phyloP scores from a whole-genome alignment of 2,113 vertebrate species.

The Dasyprocta punctata region DNA sequence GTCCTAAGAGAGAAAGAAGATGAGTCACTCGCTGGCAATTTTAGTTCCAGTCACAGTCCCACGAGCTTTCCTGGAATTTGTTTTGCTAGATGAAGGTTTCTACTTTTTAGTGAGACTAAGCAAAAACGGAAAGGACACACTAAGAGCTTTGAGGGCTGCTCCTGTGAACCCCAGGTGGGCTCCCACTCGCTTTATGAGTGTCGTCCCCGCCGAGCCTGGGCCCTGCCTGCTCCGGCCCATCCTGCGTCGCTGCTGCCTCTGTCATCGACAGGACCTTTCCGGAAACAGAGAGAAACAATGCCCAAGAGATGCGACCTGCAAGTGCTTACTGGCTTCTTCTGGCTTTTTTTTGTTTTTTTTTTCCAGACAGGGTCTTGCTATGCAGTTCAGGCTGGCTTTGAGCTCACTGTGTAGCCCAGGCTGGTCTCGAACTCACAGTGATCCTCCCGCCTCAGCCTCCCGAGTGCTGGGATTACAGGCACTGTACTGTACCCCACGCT shows the following conservation, averaged over 20 bases:
- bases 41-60: not conserved
- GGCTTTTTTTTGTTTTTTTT: too few relatives aligned
- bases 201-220: not conserved
- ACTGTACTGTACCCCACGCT: too few relatives aligned
- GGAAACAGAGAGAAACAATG: too few relatives aligned
- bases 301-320: too few relatives aligned
- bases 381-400: too few relatives aligned
- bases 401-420: too few relatives aligned
- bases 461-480: too few relatives aligned
- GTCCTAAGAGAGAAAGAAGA: not conserved
- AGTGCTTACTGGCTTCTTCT: not conserved
- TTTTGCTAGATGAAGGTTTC: conserved; percentile 11
- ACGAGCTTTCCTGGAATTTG: not conserved
- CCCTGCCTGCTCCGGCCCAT: not conserved
- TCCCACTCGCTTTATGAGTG: not conserved
- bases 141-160: not conserved
- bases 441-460: too few relatives aligned
- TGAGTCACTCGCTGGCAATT: not conserved
- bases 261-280: not conserved
- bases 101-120: conserved; percentile 23
- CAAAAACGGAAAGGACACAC: not conserved
- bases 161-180: not conserved
- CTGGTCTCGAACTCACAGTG: too few relatives aligned
- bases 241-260: too few relatives aligned
- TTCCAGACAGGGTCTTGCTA: too few relatives aligned